These are phyloP conservation scores for Sitobion miscanthi DNA, from an alignment of 1,140 invertebrate species.

Conservation along the genomic window DNA sequence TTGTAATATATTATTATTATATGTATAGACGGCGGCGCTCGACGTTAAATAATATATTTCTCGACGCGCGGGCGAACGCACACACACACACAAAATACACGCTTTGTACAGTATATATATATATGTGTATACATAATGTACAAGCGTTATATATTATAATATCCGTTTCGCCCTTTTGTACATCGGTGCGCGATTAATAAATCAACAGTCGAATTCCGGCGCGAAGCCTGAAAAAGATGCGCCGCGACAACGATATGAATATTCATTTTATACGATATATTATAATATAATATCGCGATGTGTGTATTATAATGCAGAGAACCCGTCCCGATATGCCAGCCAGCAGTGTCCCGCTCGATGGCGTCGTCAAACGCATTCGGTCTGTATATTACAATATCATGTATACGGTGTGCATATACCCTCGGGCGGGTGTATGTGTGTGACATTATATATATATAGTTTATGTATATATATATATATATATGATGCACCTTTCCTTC, in stretches of 20 bases:
- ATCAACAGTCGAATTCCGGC: constrained; percentile 56
- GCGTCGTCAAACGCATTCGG: constrained; percentile 47
- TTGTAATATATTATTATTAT: constrained; percentile 20
- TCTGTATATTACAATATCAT: too few species aligned
- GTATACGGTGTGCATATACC: not conserved
- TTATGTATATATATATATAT: too few species aligned
- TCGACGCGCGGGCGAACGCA: not conserved
- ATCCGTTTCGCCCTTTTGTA: constrained; percentile 46
- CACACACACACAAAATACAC: not conserved
- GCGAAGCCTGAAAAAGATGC: constrained; percentile 51
- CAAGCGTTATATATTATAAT: not conserved
- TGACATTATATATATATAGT: too few species aligned
- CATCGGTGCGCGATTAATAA: constrained; percentile 54
- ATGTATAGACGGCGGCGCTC: not conserved
- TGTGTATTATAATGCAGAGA: not conserved
- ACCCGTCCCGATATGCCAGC: not conserved
- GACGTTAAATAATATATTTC: constrained; percentile 36
- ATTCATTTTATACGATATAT: constrained; percentile 38
- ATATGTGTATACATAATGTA: not conserved
- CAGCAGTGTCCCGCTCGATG: constrained; percentile 15
- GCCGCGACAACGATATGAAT: constrained; percentile 52
- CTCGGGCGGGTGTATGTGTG: not conserved
- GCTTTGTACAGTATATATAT: too few species aligned
- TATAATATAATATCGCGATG: not conserved
- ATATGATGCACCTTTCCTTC: not conserved